Evolutionary conservation across 2,113 vertebrate species (phyloP).

Genomic region (Prunella fulvescens): DNA sequence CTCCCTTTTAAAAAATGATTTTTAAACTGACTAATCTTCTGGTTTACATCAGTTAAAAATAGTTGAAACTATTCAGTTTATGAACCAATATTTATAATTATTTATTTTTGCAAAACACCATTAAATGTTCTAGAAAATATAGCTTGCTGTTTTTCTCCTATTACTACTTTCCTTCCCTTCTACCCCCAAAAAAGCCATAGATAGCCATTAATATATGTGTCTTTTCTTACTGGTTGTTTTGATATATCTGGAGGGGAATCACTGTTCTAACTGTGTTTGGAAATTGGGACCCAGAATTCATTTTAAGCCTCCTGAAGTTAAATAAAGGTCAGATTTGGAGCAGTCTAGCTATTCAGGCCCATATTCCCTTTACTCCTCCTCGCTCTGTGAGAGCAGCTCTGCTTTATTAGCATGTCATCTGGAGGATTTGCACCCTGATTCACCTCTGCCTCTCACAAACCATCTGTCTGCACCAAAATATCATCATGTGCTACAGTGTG

Average conservation of each 20-base stretch:
- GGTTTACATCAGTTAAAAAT: neutral
- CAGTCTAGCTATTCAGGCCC: neutral
- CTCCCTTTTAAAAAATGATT: neutral
- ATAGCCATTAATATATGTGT: neutral
- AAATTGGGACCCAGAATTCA: neutral
- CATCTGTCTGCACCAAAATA: constrained; percentile 4
- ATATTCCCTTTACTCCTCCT: neutral
- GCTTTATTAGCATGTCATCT: neutral
- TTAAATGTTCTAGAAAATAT: neutral
- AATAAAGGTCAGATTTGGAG: neutral
- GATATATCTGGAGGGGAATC: neutral
- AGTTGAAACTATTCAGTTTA: neutral
- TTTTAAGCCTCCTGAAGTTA: neutral
- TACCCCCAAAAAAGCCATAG: neutral
- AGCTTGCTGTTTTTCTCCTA: neutral
- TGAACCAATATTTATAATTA: neutral
- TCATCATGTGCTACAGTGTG: constrained; percentile 19
- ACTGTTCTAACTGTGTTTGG: neutral
- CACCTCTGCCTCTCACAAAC: constrained; percentile 4
- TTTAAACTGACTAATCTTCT: neutral
- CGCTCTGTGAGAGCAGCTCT: neutral
- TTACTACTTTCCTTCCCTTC: neutral
- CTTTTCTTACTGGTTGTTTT: neutral
- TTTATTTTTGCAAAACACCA: neutral
- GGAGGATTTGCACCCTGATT: neutral